These are phyloP conservation scores for Cephalopachus bancanus DNA, from an alignment of 2,797 vertebrate species.

Conservation along the genomic window DNA sequence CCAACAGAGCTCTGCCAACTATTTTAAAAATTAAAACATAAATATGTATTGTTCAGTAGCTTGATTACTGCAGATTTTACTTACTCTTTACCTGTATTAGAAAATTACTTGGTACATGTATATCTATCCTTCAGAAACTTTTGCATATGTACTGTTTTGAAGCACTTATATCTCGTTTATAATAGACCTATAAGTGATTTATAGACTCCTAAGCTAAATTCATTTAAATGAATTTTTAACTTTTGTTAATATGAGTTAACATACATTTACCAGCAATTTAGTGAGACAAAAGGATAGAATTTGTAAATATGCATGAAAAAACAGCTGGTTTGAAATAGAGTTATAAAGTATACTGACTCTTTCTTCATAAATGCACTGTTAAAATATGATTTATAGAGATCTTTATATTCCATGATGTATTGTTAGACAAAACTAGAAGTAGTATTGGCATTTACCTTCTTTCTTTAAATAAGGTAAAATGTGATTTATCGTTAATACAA, in stretches of 20 bases:
- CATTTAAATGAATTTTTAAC: background rate
- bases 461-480: background rate
- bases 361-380: background rate
- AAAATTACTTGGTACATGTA: background rate
- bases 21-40: background rate
- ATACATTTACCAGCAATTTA: background rate
- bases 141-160: background rate
- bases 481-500: background rate
- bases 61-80: background rate
- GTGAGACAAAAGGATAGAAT: background rate
- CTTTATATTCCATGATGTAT: background rate
- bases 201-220: background rate
- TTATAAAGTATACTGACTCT: background rate
- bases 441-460: background rate
- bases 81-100: background rate
- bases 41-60: background rate
- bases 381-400: conserved; percentile 15
- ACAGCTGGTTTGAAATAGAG: background rate
- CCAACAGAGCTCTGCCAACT: background rate
- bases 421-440: background rate
- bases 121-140: background rate
- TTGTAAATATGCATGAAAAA: background rate
- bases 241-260: background rate
- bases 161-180: background rate
- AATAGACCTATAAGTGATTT: background rate